Evolutionary conservation across 2,113 vertebrate species (phyloP), one percentile per base, ranked within the genome.

Genomic region (Australoheros scitulus): DNA sequence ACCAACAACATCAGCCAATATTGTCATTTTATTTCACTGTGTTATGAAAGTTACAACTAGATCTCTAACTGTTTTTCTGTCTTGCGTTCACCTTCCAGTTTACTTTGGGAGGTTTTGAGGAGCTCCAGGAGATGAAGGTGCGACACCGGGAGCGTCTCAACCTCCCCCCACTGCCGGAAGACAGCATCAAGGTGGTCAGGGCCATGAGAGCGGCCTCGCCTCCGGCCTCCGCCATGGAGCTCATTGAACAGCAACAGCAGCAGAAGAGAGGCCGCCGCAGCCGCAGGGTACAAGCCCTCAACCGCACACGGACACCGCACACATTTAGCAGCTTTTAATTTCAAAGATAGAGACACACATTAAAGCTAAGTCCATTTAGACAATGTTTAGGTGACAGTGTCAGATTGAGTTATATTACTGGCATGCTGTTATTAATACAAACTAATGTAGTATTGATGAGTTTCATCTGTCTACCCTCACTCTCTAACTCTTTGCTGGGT

Each of bases 181-280:
- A 99, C 96, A 98, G 98, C 91, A 97, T 99, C 91, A 96, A 97
- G 93, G 98, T 99, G 90, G 96, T 98, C 75, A 92, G 97, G 55
- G 96, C 95, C 88, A 98, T 99, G 97, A 95, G 97, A 0, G 98
- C 98, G 0, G 97, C 97, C 7, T 99, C 98, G 0, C 98, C 98
- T 0, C 98, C 98, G 1, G 95, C 97, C 77, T 98, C 94, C 5
- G 95, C 97, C 90, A 96, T 98, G 15, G 98, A 99, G 93, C 96
- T 99, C 9, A 92, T 96, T 3, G 98, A 99, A 26, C 98, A 98
- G 87, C 97, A 97, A 90, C 97, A 96, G 93, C 97, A 96, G 93
- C 95, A 97, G 83, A 97, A 97, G 52, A 93, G 97, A 15, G 97
- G 98, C 57, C 96, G 97, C 60, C 94, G 97, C 81, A 96, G 97